Conservation (phyloP, 2,113 vertebrate species). For the Gavia stellata region DNA sequence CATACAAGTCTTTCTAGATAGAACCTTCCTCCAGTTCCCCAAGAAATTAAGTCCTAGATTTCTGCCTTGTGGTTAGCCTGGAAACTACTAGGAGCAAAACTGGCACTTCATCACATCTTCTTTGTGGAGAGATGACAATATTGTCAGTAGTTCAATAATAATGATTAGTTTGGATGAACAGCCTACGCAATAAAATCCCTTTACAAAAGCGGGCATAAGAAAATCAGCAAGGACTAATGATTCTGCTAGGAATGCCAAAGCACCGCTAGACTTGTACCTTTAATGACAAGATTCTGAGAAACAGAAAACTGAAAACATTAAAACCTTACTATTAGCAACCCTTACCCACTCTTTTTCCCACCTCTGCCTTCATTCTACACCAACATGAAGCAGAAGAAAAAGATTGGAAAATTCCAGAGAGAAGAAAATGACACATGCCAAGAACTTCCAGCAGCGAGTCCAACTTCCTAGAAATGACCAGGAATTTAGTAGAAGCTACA, state of each 20-base stretch:
- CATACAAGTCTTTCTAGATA: not conserved
- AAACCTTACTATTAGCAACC: not conserved
- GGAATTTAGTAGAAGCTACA: not conserved
- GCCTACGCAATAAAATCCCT: not conserved
- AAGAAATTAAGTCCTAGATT: not conserved
- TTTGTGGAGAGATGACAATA: not conserved
- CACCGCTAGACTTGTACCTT: not conserved
- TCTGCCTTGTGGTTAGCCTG: not conserved
- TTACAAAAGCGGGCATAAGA: not conserved
- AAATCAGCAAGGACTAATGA: not conserved
- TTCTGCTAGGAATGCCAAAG: not conserved
- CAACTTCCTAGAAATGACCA: not conserved
- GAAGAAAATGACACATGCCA: not conserved
- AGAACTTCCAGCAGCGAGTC: constrained; percentile 34
- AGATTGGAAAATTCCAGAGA: not conserved
- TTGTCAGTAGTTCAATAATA: not conserved
- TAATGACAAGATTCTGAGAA: not conserved
- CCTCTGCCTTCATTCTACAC: not conserved
- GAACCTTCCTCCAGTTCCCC: not conserved
- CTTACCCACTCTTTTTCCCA: not conserved
- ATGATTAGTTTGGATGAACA: not conserved
- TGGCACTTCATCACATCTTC: not conserved
- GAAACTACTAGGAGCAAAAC: not conserved
- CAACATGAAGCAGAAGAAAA: not conserved
- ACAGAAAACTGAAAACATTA: not conserved